A percentile compares a stretch with the other conserved stretches of the same genome.
Evolutionary conservation across 2,888 invertebrate species (phyloP).

Genomic region (Tetranychus piercei): DNA sequence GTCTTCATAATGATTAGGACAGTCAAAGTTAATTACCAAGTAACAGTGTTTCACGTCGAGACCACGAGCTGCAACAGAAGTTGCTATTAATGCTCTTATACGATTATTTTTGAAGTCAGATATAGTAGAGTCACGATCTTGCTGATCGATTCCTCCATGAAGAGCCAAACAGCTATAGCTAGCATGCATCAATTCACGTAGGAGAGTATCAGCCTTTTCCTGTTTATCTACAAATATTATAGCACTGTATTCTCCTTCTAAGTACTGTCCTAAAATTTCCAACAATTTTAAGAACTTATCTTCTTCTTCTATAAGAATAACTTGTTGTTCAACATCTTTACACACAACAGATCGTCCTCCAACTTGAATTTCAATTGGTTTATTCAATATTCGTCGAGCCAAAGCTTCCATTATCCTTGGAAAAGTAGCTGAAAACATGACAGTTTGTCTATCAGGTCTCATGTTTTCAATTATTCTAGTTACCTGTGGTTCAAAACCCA

Average conservation of each 20-base stretch:
- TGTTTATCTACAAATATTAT: slow-evolving; percentile 97
- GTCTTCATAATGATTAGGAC: slow-evolving; percentile 98
- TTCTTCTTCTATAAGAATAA: slow-evolving; percentile 74
- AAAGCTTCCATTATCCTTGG: slow-evolving; percentile 97
- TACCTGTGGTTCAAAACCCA: slow-evolving; percentile 97
- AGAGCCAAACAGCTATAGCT: slow-evolving; percentile 90
- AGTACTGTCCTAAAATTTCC: slow-evolving; percentile 86
- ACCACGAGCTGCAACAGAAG: slow-evolving; percentile 92
- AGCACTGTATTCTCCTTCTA: slow-evolving; percentile 63
- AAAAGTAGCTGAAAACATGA: slow-evolving; percentile 97
- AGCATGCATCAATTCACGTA: slow-evolving; percentile 86
- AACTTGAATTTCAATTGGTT: slow-evolving; percentile 87
- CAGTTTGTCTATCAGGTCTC: slow-evolving; percentile 87
- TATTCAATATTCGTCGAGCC: slow-evolving; percentile 72
- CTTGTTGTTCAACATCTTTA: slow-evolving; percentile 89
- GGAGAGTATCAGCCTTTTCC: slow-evolving; percentile 78
- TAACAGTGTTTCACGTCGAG: slow-evolving; percentile 96
- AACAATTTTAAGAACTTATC: slow-evolving; percentile 91
- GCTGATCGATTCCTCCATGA: slow-evolving; percentile 95
- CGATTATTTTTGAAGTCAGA: slow-evolving; percentile 89
- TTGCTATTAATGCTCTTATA: slow-evolving; percentile 74
- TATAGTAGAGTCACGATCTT: slow-evolving; percentile 87
- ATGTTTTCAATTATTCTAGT: slow-evolving; percentile 96
- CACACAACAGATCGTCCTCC: slow-evolving; percentile 92
- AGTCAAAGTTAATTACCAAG: slow-evolving; percentile 94